Conservation (phyloP, 2,113 vertebrate genomes). For the Pelusios castaneus region DNA sequence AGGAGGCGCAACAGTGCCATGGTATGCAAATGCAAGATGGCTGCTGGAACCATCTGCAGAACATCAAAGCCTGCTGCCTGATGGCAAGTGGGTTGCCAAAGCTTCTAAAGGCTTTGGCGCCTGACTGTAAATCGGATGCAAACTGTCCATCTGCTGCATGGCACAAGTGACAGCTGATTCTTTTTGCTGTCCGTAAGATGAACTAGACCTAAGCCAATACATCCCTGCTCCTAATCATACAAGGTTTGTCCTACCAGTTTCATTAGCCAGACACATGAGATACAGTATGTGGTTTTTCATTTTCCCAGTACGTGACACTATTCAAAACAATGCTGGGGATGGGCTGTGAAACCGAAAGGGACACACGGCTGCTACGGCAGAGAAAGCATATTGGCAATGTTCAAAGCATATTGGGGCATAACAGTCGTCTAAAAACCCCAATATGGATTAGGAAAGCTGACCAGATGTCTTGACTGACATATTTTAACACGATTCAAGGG, state of each 20-base stretch:
- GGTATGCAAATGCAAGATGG: conserved; percentile 74
- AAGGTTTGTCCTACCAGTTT: conserved; percentile 83
- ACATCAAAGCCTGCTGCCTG: conserved; percentile 85
- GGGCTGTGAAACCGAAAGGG: conserved; percentile 80
- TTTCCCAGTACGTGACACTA: conserved; percentile 76
- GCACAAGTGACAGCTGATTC: conserved; percentile 87
- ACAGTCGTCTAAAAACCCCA: conserved; percentile 84
- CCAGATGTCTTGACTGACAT: conserved; percentile 88
- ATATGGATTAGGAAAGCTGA: conserved; percentile 86
- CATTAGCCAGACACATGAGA: conserved; percentile 82
- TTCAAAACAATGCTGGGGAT: conserved; percentile 79
- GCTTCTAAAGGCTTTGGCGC: conserved; percentile 88
- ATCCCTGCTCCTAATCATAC: conserved; percentile 80
- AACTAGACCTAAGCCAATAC: conserved; percentile 83
- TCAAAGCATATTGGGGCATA: conserved; percentile 87
- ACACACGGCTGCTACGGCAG: conserved; percentile 81
- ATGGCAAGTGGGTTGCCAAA: conserved; percentile 83
- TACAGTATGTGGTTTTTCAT: conserved; percentile 80
- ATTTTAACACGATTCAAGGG: conserved; percentile 81
- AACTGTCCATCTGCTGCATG: conserved; percentile 89
- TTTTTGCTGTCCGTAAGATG: conserved; percentile 85
- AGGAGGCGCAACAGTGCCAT: conserved; percentile 70
- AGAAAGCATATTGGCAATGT: conserved; percentile 87
- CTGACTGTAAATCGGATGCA: conserved; percentile 84
- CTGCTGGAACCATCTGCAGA: conserved; percentile 83